Base-by-base conservation (phyloP, 2,797 vertebrate genomes). In the Tinamus major region DNA sequence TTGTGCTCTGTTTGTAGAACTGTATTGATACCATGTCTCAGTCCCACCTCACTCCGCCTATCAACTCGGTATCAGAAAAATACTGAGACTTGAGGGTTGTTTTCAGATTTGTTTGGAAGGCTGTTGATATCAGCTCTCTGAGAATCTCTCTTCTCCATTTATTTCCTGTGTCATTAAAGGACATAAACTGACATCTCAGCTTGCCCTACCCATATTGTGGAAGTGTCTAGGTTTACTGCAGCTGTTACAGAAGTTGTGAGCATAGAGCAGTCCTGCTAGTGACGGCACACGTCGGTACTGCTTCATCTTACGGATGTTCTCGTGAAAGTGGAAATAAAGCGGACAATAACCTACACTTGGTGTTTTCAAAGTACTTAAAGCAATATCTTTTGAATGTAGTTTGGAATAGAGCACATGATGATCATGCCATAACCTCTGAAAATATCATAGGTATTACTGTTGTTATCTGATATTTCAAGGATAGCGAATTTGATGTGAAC, bases 361-460 rank as follows among this genome's bases (percentile, higher is more conserved):
- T 97, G 96, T 97, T 95, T 96, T 95, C 95, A 87, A 96, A 96
- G 93, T 91, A 96, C 93, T 95, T 89, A 83, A 80, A 96, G 96
- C 94, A 97, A 94, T 97, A 97, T 96, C 85, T 91, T 90, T 87
- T 95, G 93, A 95, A 91, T 94, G 95, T 96, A 93, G 89, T 94
- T 94, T 93, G 90, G 95, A 94, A 94, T 95, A 96, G 95, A 96
- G 93, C 94, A 95, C 91, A 93, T 68, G 85, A 53, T 29, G 56
- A 93, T 84, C 90, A 96, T 92, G 92, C 91, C 92, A 93, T 96
- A 90, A 85, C 92, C 87, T 95, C 93, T 94, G 95, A 92, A 88
- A 80, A 77, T 92, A 85, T 35, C 85, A 10, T 93, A 89, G 88
- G 53, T 90, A 84, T 95, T 95, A 91, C 86, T 93, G 91, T 88